These are phyloP conservation scores for Hipposideros larvatus DNA, from an alignment of 2,797 vertebrate genomes.

Conservation along the genomic window DNA sequence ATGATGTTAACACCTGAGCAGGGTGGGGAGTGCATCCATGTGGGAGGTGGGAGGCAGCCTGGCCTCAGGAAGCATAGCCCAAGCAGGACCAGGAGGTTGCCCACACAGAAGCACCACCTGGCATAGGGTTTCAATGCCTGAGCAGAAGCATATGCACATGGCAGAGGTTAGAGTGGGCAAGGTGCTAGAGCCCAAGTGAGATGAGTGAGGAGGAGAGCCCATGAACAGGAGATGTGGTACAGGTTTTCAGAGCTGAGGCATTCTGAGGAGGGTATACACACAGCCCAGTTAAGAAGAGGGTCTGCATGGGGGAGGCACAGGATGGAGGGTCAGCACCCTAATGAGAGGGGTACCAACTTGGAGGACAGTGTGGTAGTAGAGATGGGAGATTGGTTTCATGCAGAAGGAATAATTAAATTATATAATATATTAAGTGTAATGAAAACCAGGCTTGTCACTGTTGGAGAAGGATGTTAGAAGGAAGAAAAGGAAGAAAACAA, in stretches of 20 bases:
- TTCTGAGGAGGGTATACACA: not conserved
- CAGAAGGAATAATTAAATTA: not conserved
- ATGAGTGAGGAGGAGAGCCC: not conserved
- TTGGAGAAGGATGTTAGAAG: not conserved
- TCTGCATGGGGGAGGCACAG: not conserved
- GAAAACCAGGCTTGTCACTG: not conserved
- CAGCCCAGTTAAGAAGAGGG: rapidly evolving
- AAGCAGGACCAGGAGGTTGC: not conserved
- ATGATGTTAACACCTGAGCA: not conserved
- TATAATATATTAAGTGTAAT: not conserved
- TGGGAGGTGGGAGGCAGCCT: not conserved
- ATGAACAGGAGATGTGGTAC: rapidly evolving
- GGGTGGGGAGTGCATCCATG: no score
- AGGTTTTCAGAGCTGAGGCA: not conserved
- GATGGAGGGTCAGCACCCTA: not conserved
- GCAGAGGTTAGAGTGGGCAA: no score
- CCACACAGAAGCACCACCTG: not conserved
- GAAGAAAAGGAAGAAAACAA: not conserved
- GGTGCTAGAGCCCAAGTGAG: not conserved
- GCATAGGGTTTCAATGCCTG: not conserved
- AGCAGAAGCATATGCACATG: not conserved
- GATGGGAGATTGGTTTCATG: not conserved
- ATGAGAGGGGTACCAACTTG: not conserved
- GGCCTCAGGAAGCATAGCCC: not conserved
- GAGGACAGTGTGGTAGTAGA: not conserved